Conservation (phyloP, 2,113 vertebrate species). For the Noctilio leporinus region DNA sequence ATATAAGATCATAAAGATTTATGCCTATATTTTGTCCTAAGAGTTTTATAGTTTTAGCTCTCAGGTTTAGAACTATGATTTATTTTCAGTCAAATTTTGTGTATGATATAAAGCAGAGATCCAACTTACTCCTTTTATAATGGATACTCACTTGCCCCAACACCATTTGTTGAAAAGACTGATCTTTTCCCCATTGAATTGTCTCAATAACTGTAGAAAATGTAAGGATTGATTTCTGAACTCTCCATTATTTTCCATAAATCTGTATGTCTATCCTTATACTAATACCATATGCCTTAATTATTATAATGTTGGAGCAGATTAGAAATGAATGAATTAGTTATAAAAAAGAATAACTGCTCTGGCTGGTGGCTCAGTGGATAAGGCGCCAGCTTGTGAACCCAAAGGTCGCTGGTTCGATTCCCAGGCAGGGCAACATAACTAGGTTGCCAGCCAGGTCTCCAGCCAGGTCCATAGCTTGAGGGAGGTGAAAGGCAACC, state of each 20-base stretch:
- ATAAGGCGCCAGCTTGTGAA: too few relatives aligned
- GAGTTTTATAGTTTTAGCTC: not conserved
- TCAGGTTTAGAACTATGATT: not conserved
- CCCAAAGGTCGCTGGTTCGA: too few relatives aligned
- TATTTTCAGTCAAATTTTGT: not conserved
- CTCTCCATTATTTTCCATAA: not conserved
- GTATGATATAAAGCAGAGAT: not conserved
- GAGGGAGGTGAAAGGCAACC: too few relatives aligned
- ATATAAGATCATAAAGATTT: not conserved
- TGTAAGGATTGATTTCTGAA: not conserved
- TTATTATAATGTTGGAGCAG: not conserved
- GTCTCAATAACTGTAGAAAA: not conserved
- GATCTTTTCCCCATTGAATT: not conserved
- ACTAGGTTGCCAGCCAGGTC: too few relatives aligned
- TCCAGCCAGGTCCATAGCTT: too few relatives aligned
- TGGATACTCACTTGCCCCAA: not conserved
- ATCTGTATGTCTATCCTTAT: not conserved
- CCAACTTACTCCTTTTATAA: not conserved
- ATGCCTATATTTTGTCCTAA: not conserved
- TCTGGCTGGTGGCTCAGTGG: too few relatives aligned
- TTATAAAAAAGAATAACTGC: not conserved
- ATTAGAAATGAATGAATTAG: not conserved
- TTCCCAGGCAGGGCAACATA: too few relatives aligned
- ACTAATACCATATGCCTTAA: not conserved
- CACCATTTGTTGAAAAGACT: not conserved